Base-by-base conservation (phyloP, 1,140 invertebrate species). In the Trypoxylus dichotomus region DNA sequence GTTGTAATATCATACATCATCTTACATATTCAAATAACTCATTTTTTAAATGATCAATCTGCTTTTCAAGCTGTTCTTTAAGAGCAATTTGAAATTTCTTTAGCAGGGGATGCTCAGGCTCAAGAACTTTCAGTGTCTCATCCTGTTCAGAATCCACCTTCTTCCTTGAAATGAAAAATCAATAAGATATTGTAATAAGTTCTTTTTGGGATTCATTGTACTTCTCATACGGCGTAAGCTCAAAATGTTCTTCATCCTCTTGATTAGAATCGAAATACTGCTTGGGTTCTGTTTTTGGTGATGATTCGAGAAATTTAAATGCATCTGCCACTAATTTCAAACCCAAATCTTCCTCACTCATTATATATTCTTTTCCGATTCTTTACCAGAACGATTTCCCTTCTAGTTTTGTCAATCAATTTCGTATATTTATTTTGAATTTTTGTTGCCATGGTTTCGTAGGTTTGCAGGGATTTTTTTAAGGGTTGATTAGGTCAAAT, bases 61-160 rank as follows among this genome's bases (percentile, higher is more conserved):
- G 88, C 25, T 85, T 86, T 24, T 86, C 71, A 1, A 93, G 86
- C 84, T 92, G 91, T 25, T 86, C 84, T 77, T 88, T 90, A 0
- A 93, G 82, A 0, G 91, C 87, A 81, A 88, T 81, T 86, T 93
- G 92, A 81, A 93, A 93, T 81, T 87, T 88, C 74, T 87, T 84
- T 85, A 93, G 88, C 42, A 92, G 85, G 1, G 90, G 91, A 86
- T 93, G 91, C 81, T 93, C 88, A 0, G 92, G 90, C 82, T 89
- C 87, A 25, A 91, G 82, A 72, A 91, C 76, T 6, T 76, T 54
- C 10, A 79, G 78, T 15, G 74, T 60, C 5, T 63, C 37, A 42
- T 60, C 24, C 19, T 54, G 10, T 41, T 72, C 74, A 54, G 80
- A 73, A 19, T 74, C 73, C 25, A 43, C 74, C 29, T 76, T 21